phyloP scores from a whole-genome alignment of 2,888 invertebrate genomes.

The Saturnia japonica region DNA sequence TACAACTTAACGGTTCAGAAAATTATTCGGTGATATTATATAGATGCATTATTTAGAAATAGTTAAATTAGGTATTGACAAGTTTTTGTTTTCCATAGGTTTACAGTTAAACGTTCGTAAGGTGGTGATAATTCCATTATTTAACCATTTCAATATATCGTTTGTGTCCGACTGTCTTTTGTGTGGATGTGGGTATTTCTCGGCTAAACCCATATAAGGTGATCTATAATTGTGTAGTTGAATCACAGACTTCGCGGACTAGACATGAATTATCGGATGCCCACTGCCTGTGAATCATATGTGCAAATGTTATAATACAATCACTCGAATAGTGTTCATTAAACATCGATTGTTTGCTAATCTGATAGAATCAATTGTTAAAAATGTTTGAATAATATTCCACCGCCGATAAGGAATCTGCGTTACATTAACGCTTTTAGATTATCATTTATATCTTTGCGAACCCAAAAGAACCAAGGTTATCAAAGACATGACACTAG shows the following conservation, averaged over 20 bases:
- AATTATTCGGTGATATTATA: no score
- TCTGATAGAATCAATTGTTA: no score
- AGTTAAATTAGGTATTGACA: background rate
- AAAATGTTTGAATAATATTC: no score
- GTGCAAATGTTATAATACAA: background rate
- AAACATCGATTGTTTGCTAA: no score
- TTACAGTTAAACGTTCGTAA: background rate
- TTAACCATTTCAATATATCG: conserved; percentile 1
- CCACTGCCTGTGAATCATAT: background rate
- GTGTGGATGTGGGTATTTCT: background rate
- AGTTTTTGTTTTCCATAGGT: background rate
- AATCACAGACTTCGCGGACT: background rate
- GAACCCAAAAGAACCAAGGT: no score
- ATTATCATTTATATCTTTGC: no score
- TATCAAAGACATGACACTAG: no score
- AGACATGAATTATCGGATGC: background rate
- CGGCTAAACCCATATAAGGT: conserved; percentile 4
- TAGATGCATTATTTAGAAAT: background rate
- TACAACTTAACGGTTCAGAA: no score
- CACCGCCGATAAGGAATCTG: no score
- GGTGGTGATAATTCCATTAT: background rate
- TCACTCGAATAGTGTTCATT: no score
- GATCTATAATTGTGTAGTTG: conserved; percentile 3
- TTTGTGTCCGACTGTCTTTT: conserved; percentile 4
- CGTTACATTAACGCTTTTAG: no score